A percentile compares a stretch with the other conserved stretches of the same genome.
Evolutionary conservation across 37 sponge, comb jelly and placozoan species (phyloP).

Genomic region (Axinella damicornis): DNA sequence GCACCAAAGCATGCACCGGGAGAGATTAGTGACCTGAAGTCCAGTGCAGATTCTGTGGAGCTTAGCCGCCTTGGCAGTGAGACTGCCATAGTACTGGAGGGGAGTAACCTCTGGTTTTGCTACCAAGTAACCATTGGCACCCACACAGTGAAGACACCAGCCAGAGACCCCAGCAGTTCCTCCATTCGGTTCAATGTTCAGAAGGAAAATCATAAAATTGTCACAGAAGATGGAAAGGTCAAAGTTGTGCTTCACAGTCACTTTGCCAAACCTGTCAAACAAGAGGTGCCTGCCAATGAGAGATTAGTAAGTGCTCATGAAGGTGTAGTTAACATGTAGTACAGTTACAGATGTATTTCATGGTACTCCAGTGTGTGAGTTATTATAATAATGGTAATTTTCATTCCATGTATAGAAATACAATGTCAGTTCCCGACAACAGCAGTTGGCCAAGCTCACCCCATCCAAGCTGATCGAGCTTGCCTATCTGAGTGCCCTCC

Average conservation of each 20-base stretch:
- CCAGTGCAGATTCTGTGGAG: not conserved
- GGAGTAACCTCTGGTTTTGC: constrained; percentile 16
- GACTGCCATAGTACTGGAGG: constrained; percentile 3
- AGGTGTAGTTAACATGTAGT: too few species aligned
- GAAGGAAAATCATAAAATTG: not conserved
- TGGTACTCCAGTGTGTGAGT: too few species aligned
- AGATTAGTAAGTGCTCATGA: constrained; percentile 1
- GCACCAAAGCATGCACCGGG: not conserved
- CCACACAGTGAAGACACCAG: not conserved
- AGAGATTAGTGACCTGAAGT: not conserved
- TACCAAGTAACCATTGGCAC: not conserved
- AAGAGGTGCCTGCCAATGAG: not conserved
- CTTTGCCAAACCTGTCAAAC: not conserved
- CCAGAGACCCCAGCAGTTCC: not conserved
- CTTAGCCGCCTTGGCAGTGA: not conserved
- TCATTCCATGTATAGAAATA: constrained; percentile 11
- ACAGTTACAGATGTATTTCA: too few species aligned
- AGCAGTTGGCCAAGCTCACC: constrained; percentile 52
- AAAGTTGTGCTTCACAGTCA: constrained; percentile 5
- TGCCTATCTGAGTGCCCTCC: constrained; percentile 51
- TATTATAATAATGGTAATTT: too few species aligned
- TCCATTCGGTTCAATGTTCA: constrained; percentile 24
- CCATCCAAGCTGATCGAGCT: constrained; percentile 49
- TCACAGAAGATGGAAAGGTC: not conserved
- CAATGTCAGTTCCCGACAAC: constrained; percentile 14